phyloP scores from a whole-genome alignment of 2,888 invertebrate genomes.

The Cremastinae sp. region DNA sequence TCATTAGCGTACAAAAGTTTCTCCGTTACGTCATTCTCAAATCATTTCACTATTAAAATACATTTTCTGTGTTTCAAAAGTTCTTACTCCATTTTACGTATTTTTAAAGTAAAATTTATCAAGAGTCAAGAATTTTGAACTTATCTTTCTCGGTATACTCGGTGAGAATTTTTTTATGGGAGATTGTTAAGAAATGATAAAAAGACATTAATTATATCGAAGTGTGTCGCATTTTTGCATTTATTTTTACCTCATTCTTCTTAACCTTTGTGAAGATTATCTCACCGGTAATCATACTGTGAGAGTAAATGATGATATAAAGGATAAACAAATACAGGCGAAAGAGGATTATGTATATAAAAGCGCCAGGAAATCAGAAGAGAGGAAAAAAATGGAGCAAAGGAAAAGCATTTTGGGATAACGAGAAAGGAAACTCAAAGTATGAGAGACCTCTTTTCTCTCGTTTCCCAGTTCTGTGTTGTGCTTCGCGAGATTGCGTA shows the following conservation, averaged over 20 bases:
- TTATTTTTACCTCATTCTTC: constrained; percentile 15
- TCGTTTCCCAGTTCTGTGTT: constrained; percentile 18
- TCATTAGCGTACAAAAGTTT: neutral
- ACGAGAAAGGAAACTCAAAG: constrained; percentile 58
- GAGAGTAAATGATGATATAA: constrained; percentile 30
- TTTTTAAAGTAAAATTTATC: too few species aligned
- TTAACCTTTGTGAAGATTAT: constrained; percentile 43
- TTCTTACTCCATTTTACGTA: too few species aligned
- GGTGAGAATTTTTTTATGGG: too few species aligned
- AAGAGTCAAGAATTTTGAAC: too few species aligned
- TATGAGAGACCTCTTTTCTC: constrained; percentile 53
- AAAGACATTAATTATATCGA: too few species aligned
- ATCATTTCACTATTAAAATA: too few species aligned
- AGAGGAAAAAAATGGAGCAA: constrained; percentile 39
- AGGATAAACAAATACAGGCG: neutral
- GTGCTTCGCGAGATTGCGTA: neutral
- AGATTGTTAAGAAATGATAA: too few species aligned
- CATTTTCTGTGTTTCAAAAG: too few species aligned
- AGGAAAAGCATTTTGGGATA: constrained; percentile 57
- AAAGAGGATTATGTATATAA: neutral
- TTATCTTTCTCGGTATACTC: too few species aligned
- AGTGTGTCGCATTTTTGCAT: too few species aligned
- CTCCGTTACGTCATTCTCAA: too few species aligned
- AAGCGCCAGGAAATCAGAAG: constrained; percentile 1
- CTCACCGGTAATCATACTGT: constrained; percentile 51